Evolutionary conservation across 2,888 invertebrate genomes (phyloP).

Genomic region (Eudemis profundana): DNA sequence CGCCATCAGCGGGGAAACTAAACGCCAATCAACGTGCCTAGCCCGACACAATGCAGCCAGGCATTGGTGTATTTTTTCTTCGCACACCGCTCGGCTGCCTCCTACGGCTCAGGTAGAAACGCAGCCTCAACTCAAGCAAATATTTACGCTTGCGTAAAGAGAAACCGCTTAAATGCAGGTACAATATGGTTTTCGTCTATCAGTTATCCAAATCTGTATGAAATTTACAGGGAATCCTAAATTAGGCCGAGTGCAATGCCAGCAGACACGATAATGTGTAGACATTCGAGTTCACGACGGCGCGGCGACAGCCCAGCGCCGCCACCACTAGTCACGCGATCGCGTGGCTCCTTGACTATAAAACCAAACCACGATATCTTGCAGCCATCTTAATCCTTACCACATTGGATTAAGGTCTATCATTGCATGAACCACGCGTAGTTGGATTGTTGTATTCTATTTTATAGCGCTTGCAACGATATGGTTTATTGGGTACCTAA

Average conservation of each 20-base stretch:
- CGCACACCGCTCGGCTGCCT: too few species aligned
- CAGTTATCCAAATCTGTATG: not conserved
- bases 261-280: not conserved
- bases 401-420: not conserved
- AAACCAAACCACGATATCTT: not conserved
- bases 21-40: too few species aligned
- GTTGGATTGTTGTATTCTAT: not conserved
- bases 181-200: not conserved
- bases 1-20: too few species aligned
- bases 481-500: conserved; percentile 24
- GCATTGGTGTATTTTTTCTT: too few species aligned
- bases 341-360: conserved; percentile 35
- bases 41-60: too few species aligned
- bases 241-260: not conserved
- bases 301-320: not conserved
- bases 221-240: not conserved
- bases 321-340: conserved; percentile 32
- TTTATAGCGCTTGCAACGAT: conserved; percentile 30
- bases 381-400: not conserved
- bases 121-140: too few species aligned
- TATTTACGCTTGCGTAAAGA: too few species aligned
- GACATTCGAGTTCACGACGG: not conserved
- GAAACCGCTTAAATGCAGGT: too few species aligned
- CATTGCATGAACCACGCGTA: not conserved
- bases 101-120: too few species aligned